Base-by-base conservation (phyloP, 1,140 invertebrate species). In the Callitettix versicolor region DNA sequence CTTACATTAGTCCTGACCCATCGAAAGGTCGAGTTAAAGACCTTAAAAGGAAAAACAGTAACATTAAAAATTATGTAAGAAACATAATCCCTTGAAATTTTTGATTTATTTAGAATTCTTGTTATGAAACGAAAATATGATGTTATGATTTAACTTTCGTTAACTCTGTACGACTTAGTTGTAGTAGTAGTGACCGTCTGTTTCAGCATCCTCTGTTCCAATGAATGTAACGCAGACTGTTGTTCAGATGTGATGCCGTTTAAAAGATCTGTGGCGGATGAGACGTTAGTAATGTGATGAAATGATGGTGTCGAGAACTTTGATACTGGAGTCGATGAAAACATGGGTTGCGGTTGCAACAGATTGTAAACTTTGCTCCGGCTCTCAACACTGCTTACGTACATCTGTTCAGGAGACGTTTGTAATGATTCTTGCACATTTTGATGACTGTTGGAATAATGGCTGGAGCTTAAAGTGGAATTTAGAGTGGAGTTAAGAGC, bases 131-230 rank as follows among this genome's bases (percentile, higher is more conserved):
- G n/a, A n/a, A n/a, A n/a, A n/a, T n/a, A n/a, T n/a, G n/a, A n/a
- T n/a, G n/a, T n/a, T n/a, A n/a, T n/a, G n/a, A n/a, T 4, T 48
- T 47, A 55, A 34, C 42, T 44, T 47, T 55, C 42, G 30, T 55
- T 47, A 30, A 55, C 30, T 18, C 36, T 20, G 22, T 55, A 55
- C 2, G 53, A 55, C 17, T 55, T 55, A 14, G 53, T 55, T 3
- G 53, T 55, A 2, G 53, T 34, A 1, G 53, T 55, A n/a, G 68
- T 74, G 40, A 69, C 67, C 0, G 75, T 75, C 47, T 76, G 73
- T 42, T 76, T 77, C 15, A 71, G 62, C 66, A 67, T 73, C 53
- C 69, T 71, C 51, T 76, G 73, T 42, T 76, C 74, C 3, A 73
- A 51, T 3, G 64, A 47, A 4, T 30, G 30, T 15, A 44, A 22